phyloP scores from a whole-genome alignment of 1,140 invertebrate genomes.

The Nephotettix cincticeps region DNA sequence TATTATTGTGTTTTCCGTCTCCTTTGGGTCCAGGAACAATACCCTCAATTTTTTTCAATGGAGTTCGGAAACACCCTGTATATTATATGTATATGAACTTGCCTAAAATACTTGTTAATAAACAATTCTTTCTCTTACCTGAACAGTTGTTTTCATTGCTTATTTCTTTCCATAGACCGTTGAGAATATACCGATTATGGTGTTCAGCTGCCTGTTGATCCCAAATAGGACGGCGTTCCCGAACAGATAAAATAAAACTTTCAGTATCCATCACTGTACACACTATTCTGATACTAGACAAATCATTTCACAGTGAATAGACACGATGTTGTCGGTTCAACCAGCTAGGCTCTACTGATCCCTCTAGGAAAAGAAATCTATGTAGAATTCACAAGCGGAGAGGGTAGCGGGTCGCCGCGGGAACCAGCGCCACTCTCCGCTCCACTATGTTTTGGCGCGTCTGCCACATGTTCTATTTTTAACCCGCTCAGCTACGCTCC shows the following conservation, averaged over 20 bases:
- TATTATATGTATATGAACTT: neutral
- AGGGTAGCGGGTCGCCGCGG: neutral
- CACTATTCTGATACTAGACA: too few species aligned
- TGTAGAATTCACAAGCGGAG: neutral
- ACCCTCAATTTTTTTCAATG: too few species aligned
- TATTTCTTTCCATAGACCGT: slow-evolving; percentile 17
- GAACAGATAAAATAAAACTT: slow-evolving; percentile 12
- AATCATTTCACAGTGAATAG: neutral
- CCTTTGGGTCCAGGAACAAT: too few species aligned
- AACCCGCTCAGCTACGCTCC: slow-evolving; percentile 3
- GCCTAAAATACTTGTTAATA: neutral
- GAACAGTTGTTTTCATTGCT: slow-evolving; percentile 8
- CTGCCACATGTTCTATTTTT: neutral
- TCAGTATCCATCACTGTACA: neutral
- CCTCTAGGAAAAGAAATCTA: neutral
- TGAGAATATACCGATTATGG: neutral
- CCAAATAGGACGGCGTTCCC: slow-evolving; percentile 14
- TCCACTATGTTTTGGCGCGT: slow-evolving; percentile 4
- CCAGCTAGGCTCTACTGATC: neutral
- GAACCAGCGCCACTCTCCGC: neutral
- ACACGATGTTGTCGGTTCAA: neutral
- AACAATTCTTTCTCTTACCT: slow-evolving; percentile 14
- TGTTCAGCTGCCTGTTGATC: neutral
- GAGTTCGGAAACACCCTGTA: too few species aligned
- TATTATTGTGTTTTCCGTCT: too few species aligned